Evolutionary conservation across 2,113 vertebrate species (phyloP).

Genomic region (Smithornis capensis): DNA sequence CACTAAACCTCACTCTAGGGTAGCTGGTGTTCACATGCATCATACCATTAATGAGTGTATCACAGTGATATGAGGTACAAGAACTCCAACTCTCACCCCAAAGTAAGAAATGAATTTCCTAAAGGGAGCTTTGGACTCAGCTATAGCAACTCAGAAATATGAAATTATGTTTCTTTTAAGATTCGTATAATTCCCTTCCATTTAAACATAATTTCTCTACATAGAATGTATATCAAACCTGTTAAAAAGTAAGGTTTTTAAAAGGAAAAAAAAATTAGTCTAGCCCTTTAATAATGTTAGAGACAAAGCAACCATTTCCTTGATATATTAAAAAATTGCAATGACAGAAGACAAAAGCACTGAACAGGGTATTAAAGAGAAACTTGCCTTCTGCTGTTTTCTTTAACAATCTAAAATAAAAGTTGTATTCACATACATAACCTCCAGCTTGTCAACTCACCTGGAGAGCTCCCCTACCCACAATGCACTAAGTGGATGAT

Average conservation of each 20-base stretch:
- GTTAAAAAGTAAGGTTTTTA: neutral
- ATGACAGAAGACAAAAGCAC: neutral
- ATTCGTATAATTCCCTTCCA: neutral
- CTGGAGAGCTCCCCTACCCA: conserved; percentile 92
- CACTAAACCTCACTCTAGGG: neutral
- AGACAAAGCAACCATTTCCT: neutral
- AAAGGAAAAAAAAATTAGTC: neutral
- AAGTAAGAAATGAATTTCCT: neutral
- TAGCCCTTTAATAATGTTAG: neutral
- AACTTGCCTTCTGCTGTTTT: conserved; percentile 14
- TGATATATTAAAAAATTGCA: conserved; percentile 11
- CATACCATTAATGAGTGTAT: neutral
- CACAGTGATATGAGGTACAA: neutral
- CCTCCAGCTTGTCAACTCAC: conserved; percentile 83
- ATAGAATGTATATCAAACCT: neutral
- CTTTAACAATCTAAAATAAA: conserved; percentile 54
- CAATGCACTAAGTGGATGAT: conserved; percentile 99
- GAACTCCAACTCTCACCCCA: neutral
- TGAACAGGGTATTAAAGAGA: neutral
- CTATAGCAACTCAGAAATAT: neutral
- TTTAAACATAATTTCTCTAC: neutral
- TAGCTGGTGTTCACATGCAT: neutral
- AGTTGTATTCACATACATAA: conserved; percentile 58
- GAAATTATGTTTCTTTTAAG: neutral
- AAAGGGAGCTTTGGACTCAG: neutral